phyloP scores from a whole-genome alignment of 2,113 vertebrate genomes.

The Eudorcas thomsonii region DNA sequence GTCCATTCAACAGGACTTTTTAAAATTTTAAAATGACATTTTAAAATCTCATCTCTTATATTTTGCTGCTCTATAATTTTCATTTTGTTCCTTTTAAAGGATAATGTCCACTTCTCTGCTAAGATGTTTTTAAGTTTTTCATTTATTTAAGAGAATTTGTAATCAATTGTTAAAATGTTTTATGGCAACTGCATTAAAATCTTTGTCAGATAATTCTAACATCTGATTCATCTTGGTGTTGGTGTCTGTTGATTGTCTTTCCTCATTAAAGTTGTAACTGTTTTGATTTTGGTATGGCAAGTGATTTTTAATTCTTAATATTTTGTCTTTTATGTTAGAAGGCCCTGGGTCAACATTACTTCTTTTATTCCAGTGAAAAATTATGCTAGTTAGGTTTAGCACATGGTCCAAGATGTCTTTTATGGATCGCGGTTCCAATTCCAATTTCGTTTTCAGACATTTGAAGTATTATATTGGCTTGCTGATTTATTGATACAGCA shows the following conservation, averaged over 20 bases:
- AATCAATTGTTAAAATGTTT: neutral
- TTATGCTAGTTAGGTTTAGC: neutral
- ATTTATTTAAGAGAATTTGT: neutral
- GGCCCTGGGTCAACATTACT: neutral
- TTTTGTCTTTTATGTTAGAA: neutral
- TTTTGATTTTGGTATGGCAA: neutral
- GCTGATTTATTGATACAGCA: neutral
- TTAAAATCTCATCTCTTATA: neutral
- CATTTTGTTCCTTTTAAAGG: neutral
- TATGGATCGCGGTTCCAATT: neutral
- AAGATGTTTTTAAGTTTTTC: neutral
- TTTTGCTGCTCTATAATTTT: neutral
- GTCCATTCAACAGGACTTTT: neutral
- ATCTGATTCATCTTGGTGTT: neutral
- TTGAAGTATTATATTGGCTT: neutral
- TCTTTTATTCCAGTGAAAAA: neutral
- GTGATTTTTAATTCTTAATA: neutral
- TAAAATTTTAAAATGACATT: neutral
- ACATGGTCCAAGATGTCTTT: neutral
- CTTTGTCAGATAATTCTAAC: neutral
- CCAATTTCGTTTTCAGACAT: neutral
- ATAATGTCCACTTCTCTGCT: neutral
- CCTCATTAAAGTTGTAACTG: neutral
- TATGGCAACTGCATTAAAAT: neutral
- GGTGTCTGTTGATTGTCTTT: neutral